Conservation (phyloP, 2,888 invertebrate genomes). For the Napeogenes sylphis region DNA sequence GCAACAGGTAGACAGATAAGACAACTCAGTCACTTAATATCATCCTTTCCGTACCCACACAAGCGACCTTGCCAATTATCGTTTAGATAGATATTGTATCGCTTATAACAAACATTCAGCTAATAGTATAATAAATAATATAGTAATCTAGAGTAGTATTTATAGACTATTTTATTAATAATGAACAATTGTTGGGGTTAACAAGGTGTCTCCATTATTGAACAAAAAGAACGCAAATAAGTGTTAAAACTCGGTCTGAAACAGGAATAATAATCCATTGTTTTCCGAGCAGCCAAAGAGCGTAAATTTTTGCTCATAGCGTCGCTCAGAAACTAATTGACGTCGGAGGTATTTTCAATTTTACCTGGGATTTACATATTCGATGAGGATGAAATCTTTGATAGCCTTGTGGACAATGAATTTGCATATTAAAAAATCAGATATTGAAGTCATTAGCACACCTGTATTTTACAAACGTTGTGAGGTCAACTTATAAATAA, state of each 20-base stretch:
- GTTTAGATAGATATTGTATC: background rate
- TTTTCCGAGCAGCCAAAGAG: slow-evolving; percentile 16
- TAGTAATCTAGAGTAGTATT: background rate
- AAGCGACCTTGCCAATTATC: background rate
- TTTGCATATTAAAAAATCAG: slow-evolving; percentile 47
- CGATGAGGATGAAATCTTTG: slow-evolving; percentile 53
- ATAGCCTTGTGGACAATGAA: slow-evolving; percentile 44
- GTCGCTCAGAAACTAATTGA: slow-evolving; percentile 34
- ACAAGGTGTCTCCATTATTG: too few relatives aligned
- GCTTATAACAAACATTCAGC: background rate
- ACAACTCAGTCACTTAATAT: slow-evolving; percentile 1
- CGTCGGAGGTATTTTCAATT: slow-evolving; percentile 61
- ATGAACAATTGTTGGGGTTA: too few relatives aligned
- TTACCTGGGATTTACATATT: slow-evolving; percentile 64
- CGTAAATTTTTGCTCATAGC: slow-evolving; percentile 21
- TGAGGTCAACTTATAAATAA: slow-evolving; percentile 6
- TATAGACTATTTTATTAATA: background rate
- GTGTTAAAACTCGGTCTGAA: background rate
- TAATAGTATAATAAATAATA: background rate
- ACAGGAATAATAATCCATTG: slow-evolving; percentile 8
- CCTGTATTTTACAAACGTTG: slow-evolving; percentile 11
- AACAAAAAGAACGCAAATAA: slow-evolving; percentile 2
- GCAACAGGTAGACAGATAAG: slow-evolving; percentile 3
- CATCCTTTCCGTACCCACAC: slow-evolving; percentile 2
- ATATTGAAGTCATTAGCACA: slow-evolving; percentile 26